Evolutionary conservation across 1,140 invertebrate genomes (phyloP), one percentile per base, ranked within the genome.

Genomic region (Neotoxoptera formosana): DNA sequence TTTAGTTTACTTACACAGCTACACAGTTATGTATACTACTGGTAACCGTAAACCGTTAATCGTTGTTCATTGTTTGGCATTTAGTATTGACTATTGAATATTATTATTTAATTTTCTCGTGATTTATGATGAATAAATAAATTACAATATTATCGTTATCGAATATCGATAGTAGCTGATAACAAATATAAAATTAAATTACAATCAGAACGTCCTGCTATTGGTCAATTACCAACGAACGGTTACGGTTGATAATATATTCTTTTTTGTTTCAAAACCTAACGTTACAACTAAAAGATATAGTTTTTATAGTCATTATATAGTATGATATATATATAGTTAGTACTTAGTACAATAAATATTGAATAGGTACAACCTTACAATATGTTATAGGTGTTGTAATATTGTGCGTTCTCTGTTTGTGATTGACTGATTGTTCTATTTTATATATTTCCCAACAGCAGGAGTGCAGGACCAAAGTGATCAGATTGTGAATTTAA

Each of bases 191-290:
- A 83, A 83, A 45, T 67, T 30, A 21, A 76, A 36, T 91, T 20
- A 9, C 9, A 17, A 47, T 21, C 41, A 34, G 36, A 34, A 92
- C 67, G 67, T 48, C n/a, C n/a, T 92, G n/a, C 34, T 17, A 92
- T 92, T 92, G 90, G 90, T 41, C 45, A 17, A 48, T 83, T 34
- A 30, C 45, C 45, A 6, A 41, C 11, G 53, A 88, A 90, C 53
- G 53, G 23, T 76, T 76, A 88, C 48, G 51, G 41, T 76, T 76
- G 60, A 76, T 76, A 76, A n/a, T 14, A 34, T 53, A 48, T 51
- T 92, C 81, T 45, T 91, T 92, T 91, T 83, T 92, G 67, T 92
- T 92, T 92, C 1, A 83, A 92, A 92, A 48, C 90, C 7, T 25
- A 76, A 91, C 90, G 90, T 81, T 53, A 53, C 51, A 53, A 53